Conservation (phyloP, 2,113 vertebrate species). For the Mystacornis crossleyi region DNA sequence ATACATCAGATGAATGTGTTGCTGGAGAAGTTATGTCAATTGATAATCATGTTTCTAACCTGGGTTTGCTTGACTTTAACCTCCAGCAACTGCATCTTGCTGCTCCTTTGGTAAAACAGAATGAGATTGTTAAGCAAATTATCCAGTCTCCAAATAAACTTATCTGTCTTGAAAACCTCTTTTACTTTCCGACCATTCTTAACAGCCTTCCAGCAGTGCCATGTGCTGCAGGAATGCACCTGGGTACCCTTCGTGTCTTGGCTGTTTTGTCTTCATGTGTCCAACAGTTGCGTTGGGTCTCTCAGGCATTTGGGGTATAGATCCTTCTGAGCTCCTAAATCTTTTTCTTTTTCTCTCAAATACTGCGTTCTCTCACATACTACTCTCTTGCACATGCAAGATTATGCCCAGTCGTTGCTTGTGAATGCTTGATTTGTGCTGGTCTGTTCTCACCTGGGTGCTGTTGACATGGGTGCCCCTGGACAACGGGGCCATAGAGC, state of each 20-base stretch:
- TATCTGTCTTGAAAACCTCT: not conserved
- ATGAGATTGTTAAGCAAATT: not conserved
- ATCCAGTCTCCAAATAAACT: not conserved
- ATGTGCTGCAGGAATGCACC: not conserved
- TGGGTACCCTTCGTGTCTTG: fast-evolving
- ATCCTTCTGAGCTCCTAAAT: not conserved
- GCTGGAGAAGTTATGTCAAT: not conserved
- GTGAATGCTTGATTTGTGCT: not conserved
- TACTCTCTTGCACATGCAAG: not conserved
- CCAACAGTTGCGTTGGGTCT: not conserved
- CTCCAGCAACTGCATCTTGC: not conserved
- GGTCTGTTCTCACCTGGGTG: not conserved
- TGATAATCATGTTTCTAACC: not conserved
- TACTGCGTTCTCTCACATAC: no score
- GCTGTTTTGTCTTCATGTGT: fast-evolving
- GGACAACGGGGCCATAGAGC: fast-evolving
- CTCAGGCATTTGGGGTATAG: not conserved
- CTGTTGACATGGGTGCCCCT: not conserved
- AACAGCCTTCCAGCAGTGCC: not conserved
- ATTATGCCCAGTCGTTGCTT: not conserved
- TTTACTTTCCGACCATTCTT: not conserved
- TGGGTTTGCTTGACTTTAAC: not conserved
- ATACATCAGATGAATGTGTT: not conserved
- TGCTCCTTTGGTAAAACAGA: not conserved
- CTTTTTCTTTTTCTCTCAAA: not conserved